Evolutionary conservation across 1,140 invertebrate genomes (phyloP), one percentile per base, ranked within the genome.

Genomic region (Eurosta solidaginis): DNA sequence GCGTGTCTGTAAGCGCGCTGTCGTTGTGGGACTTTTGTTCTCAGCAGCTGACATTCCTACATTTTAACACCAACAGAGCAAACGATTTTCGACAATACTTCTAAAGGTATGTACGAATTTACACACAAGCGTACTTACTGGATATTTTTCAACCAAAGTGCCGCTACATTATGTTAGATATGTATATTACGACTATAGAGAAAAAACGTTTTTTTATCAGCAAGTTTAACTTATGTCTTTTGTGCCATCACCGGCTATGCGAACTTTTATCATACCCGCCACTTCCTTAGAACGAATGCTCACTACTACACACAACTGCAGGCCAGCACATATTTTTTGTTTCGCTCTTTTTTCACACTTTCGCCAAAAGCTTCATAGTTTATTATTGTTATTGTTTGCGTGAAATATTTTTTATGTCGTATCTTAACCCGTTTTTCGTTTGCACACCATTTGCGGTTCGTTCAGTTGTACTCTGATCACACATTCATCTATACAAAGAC

Each of bases 21-120:
- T n/a, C 59, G 59, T n/a, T n/a, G n/a, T n/a, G n/a, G n/a, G n/a
- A 33, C 59, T 68, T 68, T 68, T 68, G 59, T 68, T 68, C 33
- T 68, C 59, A 27, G 36, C 33, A 68, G 59, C 4, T 68, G 59
- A 68, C 59, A 40, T 20, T 68, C 22, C 40, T 68, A 20, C 33
- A 42, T 68, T 68, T 68, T n/a, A 33, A 42, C 3, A n/a, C 25
- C 33, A 42, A n/a, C 33, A 9, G 33, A 52, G 47, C 47, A 49
- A n/a, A n/a, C 17, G n/a, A 17, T 49, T 4, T 4, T 9, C 47
- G 17, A 6, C 17, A 29, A 5, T 10, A 29, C 29, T 29, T n/a
- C n/a, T 10, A 54, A 27, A 12, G 17, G 27, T 33, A 29, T 25
- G 10, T 29, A 29, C 29, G 17, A n/a, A 36, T n/a, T n/a, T n/a